phyloP scores from a whole-genome alignment of 2,797 vertebrate genomes.

The Apodemus agrarius region DNA sequence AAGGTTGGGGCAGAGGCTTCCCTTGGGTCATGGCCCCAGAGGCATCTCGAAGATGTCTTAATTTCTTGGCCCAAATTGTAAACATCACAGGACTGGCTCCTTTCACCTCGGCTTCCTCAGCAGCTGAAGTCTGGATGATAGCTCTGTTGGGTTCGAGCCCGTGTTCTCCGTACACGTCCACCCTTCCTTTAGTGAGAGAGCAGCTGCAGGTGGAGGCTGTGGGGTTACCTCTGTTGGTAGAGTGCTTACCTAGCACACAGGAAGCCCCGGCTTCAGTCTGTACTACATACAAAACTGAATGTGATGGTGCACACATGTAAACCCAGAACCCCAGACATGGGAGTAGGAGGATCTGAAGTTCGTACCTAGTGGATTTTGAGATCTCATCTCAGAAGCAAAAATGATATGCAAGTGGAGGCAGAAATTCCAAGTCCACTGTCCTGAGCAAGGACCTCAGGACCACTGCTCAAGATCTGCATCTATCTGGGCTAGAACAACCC shows the following conservation, averaged over 20 bases:
- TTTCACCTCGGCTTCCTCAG: background rate
- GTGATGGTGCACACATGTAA: no score
- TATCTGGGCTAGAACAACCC: background rate
- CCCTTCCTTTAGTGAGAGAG: background rate
- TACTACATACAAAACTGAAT: background rate
- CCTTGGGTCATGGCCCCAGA: background rate
- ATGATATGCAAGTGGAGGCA: background rate
- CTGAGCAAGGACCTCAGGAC: background rate
- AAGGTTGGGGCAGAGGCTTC: background rate
- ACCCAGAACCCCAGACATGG: background rate
- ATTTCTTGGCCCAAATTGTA: background rate
- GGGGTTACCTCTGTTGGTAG: background rate
- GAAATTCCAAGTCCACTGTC: background rate
- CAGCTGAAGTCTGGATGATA: background rate
- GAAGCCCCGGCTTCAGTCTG: background rate
- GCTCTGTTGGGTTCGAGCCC: no score
- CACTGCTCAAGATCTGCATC: background rate
- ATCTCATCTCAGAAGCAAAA: background rate
- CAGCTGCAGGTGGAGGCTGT: background rate
- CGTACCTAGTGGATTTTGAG: background rate
- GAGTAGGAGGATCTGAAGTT: background rate
- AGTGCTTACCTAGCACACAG: no score
- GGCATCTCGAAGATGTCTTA: background rate
- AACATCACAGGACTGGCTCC: background rate
- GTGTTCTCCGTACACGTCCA: rapidly evolving